These are phyloP conservation scores for Gryllus longicercus DNA, from an alignment of 2,888 invertebrate genomes.

Conservation along the genomic window DNA sequence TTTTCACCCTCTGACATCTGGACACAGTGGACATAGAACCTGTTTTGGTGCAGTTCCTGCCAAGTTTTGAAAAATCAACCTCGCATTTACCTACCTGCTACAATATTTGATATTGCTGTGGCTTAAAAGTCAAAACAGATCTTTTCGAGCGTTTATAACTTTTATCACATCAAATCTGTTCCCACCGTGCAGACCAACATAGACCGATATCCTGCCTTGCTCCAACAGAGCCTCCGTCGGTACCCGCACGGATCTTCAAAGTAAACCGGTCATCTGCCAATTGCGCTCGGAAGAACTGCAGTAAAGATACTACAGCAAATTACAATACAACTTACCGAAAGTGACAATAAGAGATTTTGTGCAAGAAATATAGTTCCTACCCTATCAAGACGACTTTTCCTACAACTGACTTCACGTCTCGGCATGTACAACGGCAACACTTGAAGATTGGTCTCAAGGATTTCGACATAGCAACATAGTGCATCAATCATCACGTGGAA, in stretches of 20 bases:
- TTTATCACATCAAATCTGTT: neutral
- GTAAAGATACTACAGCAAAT: no score
- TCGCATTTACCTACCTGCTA: neutral
- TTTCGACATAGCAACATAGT: neutral
- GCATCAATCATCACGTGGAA: neutral
- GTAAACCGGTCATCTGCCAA: no score
- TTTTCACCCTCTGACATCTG: neutral
- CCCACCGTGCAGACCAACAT: neutral
- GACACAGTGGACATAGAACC: neutral
- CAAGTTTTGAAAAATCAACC: neutral
- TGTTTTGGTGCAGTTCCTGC: constrained; percentile 7
- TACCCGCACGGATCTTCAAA: no score
- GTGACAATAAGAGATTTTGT: neutral
- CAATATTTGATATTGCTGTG: neutral
- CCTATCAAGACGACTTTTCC: neutral
- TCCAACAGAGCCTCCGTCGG: neutral
- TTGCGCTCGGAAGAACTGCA: no score
- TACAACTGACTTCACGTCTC: neutral
- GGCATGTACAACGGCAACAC: neutral
- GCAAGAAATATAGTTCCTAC: neutral
- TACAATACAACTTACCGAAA: neutral
- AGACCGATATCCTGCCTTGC: neutral
- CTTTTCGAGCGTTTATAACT: neutral
- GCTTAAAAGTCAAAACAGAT: neutral
- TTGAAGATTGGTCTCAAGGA: neutral